Conservation (phyloP, 1,140 invertebrate species). For the Nomia melanderi region DNA sequence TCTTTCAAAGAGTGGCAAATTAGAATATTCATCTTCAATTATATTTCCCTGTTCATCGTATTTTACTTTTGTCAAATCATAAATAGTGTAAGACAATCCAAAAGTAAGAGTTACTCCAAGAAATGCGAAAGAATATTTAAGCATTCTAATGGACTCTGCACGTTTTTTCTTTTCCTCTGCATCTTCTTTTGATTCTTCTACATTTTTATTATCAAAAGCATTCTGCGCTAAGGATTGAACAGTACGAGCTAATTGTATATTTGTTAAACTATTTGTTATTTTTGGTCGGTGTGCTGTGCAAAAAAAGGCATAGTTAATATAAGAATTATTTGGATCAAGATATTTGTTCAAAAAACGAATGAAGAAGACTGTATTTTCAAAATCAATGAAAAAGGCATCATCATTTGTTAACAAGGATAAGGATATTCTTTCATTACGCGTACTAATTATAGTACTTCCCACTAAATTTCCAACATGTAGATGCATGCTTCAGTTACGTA, state of each 20-base stretch:
- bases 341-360: background rate
- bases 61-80: slow-evolving; percentile 87
- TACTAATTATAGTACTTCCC: background rate
- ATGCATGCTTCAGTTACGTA: background rate
- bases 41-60: slow-evolving; percentile 87
- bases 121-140: slow-evolving; percentile 82
- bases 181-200: slow-evolving; percentile 71
- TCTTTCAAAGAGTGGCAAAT: slow-evolving; percentile 86
- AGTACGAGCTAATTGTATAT: slow-evolving; percentile 65
- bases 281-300: slow-evolving; percentile 58
- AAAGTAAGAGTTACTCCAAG: slow-evolving; percentile 82
- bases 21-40: slow-evolving; percentile 91
- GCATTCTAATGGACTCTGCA: slow-evolving; percentile 81
- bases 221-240: slow-evolving; percentile 49
- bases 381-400: too few species aligned
- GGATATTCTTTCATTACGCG: background rate
- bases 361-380: background rate
- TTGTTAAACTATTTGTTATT: slow-evolving; percentile 70
- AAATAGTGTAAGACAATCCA: slow-evolving; percentile 78
- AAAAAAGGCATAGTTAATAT: background rate
- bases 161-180: slow-evolving; percentile 79
- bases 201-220: slow-evolving; percentile 57
- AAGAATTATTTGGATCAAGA: background rate
- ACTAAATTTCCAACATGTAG: background rate
- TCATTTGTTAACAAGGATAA: background rate